Percentiles rank a stretch among this genome's conserved stretches.
Conservation (phyloP, 2,113 vertebrate genomes). For the Poecile atricapillus region DNA sequence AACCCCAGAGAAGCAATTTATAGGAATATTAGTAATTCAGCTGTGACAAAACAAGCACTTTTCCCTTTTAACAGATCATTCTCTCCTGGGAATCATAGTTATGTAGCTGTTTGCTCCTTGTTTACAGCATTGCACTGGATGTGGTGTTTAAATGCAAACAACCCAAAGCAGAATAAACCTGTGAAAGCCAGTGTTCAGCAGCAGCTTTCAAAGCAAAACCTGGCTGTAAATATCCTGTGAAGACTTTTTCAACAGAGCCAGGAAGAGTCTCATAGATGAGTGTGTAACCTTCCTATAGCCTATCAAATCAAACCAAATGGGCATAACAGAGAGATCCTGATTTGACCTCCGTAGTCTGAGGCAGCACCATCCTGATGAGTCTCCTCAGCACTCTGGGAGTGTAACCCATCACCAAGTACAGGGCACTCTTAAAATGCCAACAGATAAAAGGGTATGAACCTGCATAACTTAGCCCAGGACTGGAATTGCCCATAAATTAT, state of each 20-base stretch:
- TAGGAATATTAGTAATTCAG: constrained; percentile 48
- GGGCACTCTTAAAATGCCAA: not conserved
- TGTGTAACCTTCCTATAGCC: not conserved
- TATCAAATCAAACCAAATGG: not conserved
- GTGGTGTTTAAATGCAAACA: not conserved
- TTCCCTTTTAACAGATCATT: constrained; percentile 9
- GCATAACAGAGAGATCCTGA: not conserved
- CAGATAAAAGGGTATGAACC: not conserved
- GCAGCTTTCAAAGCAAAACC: constrained; percentile 17
- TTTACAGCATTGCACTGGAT: constrained; percentile 18
- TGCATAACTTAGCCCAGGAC: not conserved
- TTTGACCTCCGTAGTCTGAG: not conserved
- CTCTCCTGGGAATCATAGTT: not conserved
- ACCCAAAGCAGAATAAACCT: not conserved
- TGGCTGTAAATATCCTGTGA: not conserved
- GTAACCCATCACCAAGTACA: not conserved
- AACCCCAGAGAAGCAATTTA: constrained; percentile 53
- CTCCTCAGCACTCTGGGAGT: not conserved
- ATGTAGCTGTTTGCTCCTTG: constrained; percentile 26
- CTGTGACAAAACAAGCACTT: constrained; percentile 39
- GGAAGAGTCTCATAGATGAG: not conserved
- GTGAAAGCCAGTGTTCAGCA: not conserved
- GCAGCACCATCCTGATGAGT: not conserved
- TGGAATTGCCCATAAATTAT: accelerated
- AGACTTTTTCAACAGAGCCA: constrained; percentile 4